Conservation (phyloP, 2,797 vertebrate genomes). For the Podarcis lilfordi region DNA sequence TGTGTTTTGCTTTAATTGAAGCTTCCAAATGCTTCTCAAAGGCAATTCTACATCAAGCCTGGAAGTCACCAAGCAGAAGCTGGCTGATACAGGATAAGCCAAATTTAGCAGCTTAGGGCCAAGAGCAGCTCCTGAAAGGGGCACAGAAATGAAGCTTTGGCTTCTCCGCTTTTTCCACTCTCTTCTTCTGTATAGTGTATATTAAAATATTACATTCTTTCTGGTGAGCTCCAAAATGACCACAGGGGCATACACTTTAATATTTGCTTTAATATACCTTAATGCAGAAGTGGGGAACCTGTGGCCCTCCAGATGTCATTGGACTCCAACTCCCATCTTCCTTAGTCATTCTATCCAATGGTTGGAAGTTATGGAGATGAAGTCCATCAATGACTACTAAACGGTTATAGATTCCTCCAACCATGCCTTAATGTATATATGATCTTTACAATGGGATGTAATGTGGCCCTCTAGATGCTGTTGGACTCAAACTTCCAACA, state of each 20-base stretch:
- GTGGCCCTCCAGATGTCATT: neutral
- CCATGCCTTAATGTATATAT: too few species aligned
- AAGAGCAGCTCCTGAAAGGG: neutral
- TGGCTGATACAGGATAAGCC: neutral
- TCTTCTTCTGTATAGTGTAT: neutral
- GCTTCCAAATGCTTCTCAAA: slow-evolving; percentile 16
- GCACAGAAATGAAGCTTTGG: neutral
- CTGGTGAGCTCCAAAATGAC: neutral
- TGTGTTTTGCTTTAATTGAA: neutral
- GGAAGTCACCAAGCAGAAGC: neutral
- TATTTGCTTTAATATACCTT: neutral
- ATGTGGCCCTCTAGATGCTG: neutral
- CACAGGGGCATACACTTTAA: neutral
- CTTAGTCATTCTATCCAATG: too few species aligned
- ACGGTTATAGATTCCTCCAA: too few species aligned
- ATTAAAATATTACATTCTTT: neutral
- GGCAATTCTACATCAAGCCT: neutral
- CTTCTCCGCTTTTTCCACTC: neutral
- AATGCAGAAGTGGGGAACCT: neutral
- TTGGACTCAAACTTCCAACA: neutral
- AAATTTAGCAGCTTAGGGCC: neutral
- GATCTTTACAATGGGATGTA: too few species aligned
- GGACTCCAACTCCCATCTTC: neutral
- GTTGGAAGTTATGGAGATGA: too few species aligned
- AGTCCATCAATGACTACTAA: too few species aligned